These are phyloP conservation scores for Cossypha polioptera DNA, from an alignment of 2,797 vertebrate genomes.

Conservation along the genomic window DNA sequence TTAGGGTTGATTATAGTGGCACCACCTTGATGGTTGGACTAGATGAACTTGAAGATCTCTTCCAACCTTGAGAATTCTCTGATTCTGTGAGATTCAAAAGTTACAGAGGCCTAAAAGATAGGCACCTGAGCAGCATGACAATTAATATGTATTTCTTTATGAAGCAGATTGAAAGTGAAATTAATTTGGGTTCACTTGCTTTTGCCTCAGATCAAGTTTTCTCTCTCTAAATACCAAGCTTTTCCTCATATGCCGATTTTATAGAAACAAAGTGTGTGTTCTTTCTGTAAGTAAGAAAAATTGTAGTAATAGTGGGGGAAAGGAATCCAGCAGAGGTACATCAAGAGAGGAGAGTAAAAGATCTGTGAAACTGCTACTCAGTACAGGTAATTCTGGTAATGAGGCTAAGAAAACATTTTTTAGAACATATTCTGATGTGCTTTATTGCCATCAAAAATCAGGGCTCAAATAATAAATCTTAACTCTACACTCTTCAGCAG, in stretches of 20 bases:
- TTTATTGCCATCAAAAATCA: neutral
- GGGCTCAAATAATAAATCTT: neutral
- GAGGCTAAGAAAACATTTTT: neutral
- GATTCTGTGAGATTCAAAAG: neutral
- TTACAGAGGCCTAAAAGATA: neutral
- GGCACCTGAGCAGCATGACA: neutral
- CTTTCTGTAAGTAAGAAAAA: neutral
- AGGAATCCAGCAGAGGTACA: neutral
- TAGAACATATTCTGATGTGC: neutral
- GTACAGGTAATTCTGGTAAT: neutral
- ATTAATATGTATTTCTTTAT: neutral
- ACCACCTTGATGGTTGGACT: too few relatives aligned
- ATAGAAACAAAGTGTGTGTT: neutral
- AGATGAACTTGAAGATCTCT: neutral
- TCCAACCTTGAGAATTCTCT: neutral
- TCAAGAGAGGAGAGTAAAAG: neutral
- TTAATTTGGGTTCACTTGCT: neutral
- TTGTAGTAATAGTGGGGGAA: neutral
- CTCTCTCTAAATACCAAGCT: neutral
- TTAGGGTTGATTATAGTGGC: neutral
- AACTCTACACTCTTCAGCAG: neutral
- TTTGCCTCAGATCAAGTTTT: neutral
- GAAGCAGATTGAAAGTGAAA: neutral
- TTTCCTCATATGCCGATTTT: neutral
- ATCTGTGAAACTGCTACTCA: neutral